Evolutionary conservation across 2,113 vertebrate species (phyloP).

Genomic region (Perca schrenkii): DNA sequence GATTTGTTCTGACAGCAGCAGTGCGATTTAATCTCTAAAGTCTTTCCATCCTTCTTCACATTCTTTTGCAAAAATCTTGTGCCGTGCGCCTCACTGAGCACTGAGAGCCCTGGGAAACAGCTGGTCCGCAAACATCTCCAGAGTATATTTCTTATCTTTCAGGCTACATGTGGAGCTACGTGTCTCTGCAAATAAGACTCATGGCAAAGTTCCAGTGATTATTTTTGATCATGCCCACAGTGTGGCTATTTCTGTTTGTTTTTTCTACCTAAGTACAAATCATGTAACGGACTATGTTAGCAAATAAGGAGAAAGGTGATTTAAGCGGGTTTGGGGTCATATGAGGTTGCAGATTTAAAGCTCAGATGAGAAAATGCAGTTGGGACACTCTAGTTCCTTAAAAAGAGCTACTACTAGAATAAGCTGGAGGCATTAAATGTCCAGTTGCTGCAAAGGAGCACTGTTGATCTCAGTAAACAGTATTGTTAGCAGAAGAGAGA

Average conservation of each 20-base stretch:
- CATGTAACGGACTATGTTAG: not conserved
- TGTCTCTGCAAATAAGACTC: conserved; percentile 38
- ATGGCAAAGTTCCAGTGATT: not conserved
- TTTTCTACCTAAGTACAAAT: not conserved
- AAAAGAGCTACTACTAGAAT: not conserved
- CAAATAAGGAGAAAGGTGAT: not conserved
- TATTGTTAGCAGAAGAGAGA: not conserved
- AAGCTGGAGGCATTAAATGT: not conserved
- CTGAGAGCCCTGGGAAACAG: conserved; percentile 34
- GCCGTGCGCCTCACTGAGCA: conserved; percentile 3
- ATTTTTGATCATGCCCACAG: conserved; percentile 23
- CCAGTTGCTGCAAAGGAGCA: not conserved
- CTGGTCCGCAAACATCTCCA: conserved; percentile 21
- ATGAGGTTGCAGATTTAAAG: not conserved
- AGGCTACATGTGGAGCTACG: not conserved
- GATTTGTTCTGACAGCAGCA: conserved; percentile 36
- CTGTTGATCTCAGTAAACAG: not conserved
- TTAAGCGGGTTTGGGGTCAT: not conserved
- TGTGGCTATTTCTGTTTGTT: not conserved
- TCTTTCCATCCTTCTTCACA: not conserved
- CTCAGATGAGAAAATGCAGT: not conserved
- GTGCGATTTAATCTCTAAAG: conserved; percentile 2
- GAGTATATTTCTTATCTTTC: conserved; percentile 28
- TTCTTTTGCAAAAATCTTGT: not conserved
- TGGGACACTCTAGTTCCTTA: not conserved